Conservation (phyloP, 2,797 vertebrate genomes). For the Crocidura indochinensis region DNA sequence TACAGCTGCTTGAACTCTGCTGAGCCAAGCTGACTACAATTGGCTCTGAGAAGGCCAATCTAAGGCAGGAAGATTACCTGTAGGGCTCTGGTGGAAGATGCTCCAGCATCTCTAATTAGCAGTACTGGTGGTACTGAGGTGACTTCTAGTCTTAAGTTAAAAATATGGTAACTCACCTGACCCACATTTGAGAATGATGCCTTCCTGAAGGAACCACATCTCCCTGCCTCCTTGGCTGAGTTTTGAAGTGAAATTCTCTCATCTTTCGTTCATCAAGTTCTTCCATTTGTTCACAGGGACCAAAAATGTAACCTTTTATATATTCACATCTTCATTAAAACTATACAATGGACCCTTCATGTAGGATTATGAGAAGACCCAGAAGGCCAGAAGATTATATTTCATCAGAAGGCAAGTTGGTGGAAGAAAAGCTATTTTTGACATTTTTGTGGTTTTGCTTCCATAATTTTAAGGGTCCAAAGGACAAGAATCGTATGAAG, state of each 20-base stretch:
- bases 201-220: not conserved
- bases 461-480: not conserved
- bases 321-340: not conserved
- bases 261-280: not conserved
- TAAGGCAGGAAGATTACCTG: not conserved
- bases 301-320: conserved; percentile 37
- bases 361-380: conserved; percentile 2
- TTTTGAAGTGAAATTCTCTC: not conserved
- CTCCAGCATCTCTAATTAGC: not conserved
- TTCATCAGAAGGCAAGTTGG: not conserved
- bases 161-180: not conserved
- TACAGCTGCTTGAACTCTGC: not conserved
- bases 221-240: conserved; percentile 17
- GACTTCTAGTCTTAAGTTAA: not conserved
- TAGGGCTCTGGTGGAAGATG: not conserved
- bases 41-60: not conserved
- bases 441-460: too few species aligned
- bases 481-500: not conserved
- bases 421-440: too few species aligned
- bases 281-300: conserved; percentile 43
- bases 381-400: not conserved
- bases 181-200: not conserved
- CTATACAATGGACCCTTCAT: not conserved
- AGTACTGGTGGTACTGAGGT: not conserved
- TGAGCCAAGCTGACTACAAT: not conserved